Evolutionary conservation across 2,113 vertebrate genomes (phyloP).

Genomic region (Sminthopsis crassicaudata): DNA sequence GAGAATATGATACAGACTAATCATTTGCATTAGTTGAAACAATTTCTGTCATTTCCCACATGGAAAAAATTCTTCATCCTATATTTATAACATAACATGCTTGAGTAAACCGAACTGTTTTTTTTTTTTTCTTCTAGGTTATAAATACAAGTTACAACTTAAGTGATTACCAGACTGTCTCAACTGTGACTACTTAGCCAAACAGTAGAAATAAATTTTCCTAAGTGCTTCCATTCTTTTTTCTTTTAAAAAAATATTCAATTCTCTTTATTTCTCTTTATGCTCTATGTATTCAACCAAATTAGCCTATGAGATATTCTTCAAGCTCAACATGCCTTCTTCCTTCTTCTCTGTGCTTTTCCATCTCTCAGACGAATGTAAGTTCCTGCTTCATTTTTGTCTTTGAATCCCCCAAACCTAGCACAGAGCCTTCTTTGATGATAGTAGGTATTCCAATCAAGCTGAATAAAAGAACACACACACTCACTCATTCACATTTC

Average conservation of each 20-base stretch:
- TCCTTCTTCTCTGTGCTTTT: not conserved
- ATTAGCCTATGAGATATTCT: not conserved
- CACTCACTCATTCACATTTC: not conserved
- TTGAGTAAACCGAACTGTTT: conserved; percentile 33
- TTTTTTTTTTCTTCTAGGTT: conserved; percentile 1
- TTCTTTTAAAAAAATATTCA: not conserved
- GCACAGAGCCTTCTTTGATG: not conserved
- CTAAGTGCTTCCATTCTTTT: conserved; percentile 38
- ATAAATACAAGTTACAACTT: conserved; percentile 43
- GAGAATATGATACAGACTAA: not conserved
- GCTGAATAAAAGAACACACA: not conserved
- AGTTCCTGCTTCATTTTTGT: not conserved
- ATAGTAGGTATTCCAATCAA: not conserved
- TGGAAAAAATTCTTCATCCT: conserved; percentile 29
- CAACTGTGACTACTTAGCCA: conserved; percentile 34
- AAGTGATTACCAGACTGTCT: conserved; percentile 55
- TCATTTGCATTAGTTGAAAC: conserved; percentile 35
- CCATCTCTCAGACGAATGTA: not conserved
- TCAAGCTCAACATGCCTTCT: not conserved
- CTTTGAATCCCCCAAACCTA: not conserved
- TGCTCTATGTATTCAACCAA: not conserved
- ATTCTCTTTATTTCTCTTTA: not conserved
- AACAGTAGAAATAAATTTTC: conserved; percentile 25
- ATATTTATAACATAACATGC: conserved; percentile 43
- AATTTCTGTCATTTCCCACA: conserved; percentile 13